Evolutionary conservation across 2,888 invertebrate genomes (phyloP).

Genomic region (Spilarctia lutea): DNA sequence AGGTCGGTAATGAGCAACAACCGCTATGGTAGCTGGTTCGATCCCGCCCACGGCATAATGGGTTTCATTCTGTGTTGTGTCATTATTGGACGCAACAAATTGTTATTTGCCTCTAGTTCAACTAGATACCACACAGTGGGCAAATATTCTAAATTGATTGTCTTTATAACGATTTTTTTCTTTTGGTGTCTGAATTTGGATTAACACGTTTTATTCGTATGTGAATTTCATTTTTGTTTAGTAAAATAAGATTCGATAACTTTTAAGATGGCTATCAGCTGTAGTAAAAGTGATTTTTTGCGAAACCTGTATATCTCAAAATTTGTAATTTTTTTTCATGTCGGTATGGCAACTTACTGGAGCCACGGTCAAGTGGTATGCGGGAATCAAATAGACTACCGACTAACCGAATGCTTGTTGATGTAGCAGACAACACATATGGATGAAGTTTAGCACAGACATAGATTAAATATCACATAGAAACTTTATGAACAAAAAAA

Average conservation of each 20-base stretch:
- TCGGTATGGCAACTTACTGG: not conserved
- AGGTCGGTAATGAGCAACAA: constrained; percentile 49
- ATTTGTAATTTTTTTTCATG: too few relatives aligned
- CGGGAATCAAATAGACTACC: not conserved
- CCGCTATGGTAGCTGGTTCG: constrained; percentile 55
- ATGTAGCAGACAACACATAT: not conserved
- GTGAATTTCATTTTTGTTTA: not conserved
- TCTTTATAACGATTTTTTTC: not conserved
- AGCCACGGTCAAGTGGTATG: not conserved
- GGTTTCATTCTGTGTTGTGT: constrained; percentile 56
- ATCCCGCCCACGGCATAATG: constrained; percentile 62
- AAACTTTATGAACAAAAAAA: not conserved
- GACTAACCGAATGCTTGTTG: too few relatives aligned
- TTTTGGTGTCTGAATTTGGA: not conserved
- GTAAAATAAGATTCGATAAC: not conserved
- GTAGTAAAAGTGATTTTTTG: not conserved
- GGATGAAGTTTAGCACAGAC: not conserved
- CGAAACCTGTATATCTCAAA: not conserved
- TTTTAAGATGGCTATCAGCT: not conserved
- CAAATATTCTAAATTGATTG: not conserved
- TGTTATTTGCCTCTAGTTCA: constrained; percentile 47
- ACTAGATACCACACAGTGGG: constrained; percentile 27
- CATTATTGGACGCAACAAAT: constrained; percentile 58
- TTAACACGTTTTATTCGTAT: too few relatives aligned
- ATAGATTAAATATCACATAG: not conserved